phyloP scores from a whole-genome alignment of 2,888 invertebrate genomes.

The Bellardia bayeri region DNA sequence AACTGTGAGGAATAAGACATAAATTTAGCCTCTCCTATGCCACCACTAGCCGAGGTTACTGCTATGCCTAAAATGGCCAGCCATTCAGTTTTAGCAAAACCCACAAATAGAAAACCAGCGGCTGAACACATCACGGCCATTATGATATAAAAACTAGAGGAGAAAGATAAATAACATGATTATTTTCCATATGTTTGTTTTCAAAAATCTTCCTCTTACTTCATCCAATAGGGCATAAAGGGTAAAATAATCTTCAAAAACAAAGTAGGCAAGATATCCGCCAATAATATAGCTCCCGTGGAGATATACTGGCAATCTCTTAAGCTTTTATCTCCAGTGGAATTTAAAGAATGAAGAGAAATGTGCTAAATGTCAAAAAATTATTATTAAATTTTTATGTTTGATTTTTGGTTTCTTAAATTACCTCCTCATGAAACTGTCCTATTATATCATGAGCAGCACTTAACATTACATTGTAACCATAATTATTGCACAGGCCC shows the following conservation, averaged over 20 bases:
- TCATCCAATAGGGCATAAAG: slow-evolving; percentile 88
- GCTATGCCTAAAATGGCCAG: slow-evolving; percentile 89
- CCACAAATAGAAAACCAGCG: slow-evolving; percentile 89
- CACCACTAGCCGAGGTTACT: slow-evolving; percentile 89
- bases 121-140: slow-evolving; percentile 86
- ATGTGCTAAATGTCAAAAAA: slow-evolving; percentile 66
- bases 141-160: slow-evolving; percentile 86
- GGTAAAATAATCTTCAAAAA: slow-evolving; percentile 89
- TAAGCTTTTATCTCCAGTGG: slow-evolving; percentile 29
- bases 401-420: not conserved
- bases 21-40: slow-evolving; percentile 92
- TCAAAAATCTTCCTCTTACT: slow-evolving; percentile 84
- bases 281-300: slow-evolving; percentile 91
- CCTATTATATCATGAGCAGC: slow-evolving; percentile 91
- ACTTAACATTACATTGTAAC: slow-evolving; percentile 93
- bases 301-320: slow-evolving; percentile 87
- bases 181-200: not conserved
- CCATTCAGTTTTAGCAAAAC: slow-evolving; percentile 86
- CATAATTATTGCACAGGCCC: slow-evolving; percentile 93
- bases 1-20: slow-evolving; percentile 90
- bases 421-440: slow-evolving; percentile 80
- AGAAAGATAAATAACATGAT: not conserved
- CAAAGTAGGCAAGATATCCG: slow-evolving; percentile 91
- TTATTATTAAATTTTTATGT: not conserved
- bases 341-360: slow-evolving; percentile 31